Conservation (phyloP, 1,140 invertebrate species). For the Bombus cullumanus region DNA sequence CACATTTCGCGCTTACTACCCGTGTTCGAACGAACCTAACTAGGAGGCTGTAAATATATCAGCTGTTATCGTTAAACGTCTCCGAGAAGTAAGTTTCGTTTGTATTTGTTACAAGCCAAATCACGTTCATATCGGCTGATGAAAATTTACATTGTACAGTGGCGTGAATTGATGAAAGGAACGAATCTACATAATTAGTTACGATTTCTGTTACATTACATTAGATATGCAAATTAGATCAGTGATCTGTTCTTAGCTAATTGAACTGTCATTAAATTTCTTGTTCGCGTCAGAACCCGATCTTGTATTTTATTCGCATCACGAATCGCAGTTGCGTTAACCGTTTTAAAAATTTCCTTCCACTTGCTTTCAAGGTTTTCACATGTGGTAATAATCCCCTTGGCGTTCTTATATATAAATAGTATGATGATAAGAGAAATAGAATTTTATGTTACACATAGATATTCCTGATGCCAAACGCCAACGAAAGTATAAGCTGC, state of each 20-base stretch:
- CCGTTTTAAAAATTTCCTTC: not conserved
- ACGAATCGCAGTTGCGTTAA: not conserved
- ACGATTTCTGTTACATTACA: not conserved
- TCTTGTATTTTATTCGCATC: not conserved
- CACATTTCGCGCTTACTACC: not conserved
- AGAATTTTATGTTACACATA: not conserved
- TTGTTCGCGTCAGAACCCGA: not conserved
- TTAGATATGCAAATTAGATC: not conserved
- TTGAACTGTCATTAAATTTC: not conserved
- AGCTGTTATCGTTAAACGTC: constrained; percentile 41
- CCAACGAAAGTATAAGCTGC: not conserved
- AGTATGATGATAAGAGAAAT: too few species aligned
- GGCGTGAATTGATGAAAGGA: constrained; percentile 2
- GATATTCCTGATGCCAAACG: not conserved
- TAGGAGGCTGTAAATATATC: constrained; percentile 46
- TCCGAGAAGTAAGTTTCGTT: too few species aligned
- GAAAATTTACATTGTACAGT: not conserved
- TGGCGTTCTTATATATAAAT: not conserved
- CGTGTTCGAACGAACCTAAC: constrained; percentile 4
- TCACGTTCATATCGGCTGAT: not conserved
- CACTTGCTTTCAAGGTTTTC: too few species aligned
- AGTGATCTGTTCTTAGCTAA: not conserved
- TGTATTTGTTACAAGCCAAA: constrained; percentile 10
- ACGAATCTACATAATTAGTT: not conserved
- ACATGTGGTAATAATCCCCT: not conserved